Conservation (phyloP, 2,113 vertebrate species). For the Balaeniceps rex region DNA sequence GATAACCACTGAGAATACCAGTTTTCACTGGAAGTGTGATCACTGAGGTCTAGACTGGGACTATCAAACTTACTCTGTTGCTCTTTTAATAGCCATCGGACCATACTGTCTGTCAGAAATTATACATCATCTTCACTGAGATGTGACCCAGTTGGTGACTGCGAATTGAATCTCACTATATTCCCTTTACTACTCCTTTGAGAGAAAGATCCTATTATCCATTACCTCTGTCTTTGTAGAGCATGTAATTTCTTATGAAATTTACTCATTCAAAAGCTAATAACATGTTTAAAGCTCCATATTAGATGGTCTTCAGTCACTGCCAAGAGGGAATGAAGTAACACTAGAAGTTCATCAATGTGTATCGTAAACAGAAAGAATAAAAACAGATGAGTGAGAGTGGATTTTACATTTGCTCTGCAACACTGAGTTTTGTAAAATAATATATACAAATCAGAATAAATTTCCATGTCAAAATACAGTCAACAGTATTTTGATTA, state of each 20-base stretch:
- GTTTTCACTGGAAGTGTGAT: neutral
- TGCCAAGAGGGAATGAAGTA: neutral
- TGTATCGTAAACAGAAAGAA: neutral
- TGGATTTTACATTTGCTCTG: neutral
- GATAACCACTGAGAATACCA: neutral
- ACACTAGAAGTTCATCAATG: neutral
- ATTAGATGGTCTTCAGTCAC: neutral
- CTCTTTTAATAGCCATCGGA: neutral
- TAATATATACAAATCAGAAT: neutral
- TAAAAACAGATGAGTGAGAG: neutral
- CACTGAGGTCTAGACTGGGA: neutral
- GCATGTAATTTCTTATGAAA: neutral
- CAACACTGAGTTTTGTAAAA: neutral
- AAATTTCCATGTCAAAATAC: neutral
- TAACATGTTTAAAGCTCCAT: neutral
- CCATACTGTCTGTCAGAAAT: slow-evolving; percentile 12
- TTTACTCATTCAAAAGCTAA: neutral
- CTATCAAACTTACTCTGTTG: neutral
- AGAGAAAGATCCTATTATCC: neutral
- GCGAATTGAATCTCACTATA: neutral
- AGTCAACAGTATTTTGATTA: neutral
- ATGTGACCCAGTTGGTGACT: slow-evolving; percentile 10
- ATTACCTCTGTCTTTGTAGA: neutral
- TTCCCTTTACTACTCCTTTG: neutral
- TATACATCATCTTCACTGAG: neutral